Base-by-base conservation (phyloP, 1,140 invertebrate genomes). In the Mamestra configurata region DNA sequence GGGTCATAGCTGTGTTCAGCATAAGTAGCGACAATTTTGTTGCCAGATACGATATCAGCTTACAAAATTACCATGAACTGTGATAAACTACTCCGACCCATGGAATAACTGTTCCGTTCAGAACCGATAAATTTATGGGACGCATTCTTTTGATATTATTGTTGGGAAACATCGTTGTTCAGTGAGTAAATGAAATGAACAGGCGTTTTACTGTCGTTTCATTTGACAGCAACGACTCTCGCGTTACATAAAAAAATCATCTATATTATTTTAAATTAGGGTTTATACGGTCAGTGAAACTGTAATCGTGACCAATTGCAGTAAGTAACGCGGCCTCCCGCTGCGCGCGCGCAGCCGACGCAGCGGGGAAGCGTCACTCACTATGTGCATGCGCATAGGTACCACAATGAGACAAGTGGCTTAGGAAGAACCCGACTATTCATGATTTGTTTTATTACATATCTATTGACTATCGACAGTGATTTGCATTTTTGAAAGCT, bases 271-370 rank as follows among this genome's bases (percentile, higher is more conserved):
- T 81, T 82, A 77, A 80, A 82, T 80, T 81, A 70, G 78, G 53
- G 79, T 84, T 84, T 84, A 88, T 86, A 80, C 83, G 79, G 77
- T 82, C 79, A 79, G 85, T 88, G 79, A 85, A 86, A 87, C 79
- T 84, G 78, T 88, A 86, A 87, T 87, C 89, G 88, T 91, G 88
- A 89, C 88, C 89, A 89, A 91, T 88, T 88, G 89, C 85, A 85
- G 79, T 90, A 87, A 90, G 88, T 88, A 86, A 86, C 61, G 82
- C 82, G 82, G 75, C 51, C 73, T 72, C 89, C 86, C 76, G 87
- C 86, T 82, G 91, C 75, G 89, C 77, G 43, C 49, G 79, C 82
- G 83, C 82, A 71, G 83, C 71, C 72, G 79, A 59, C 88, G 43
- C 91, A 86, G 89, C 90, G 82, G 91, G 89, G 77, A 75, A 57